Evolutionary conservation across 2,888 invertebrate species (phyloP).

Genomic region (Leucophenga maculata): DNA sequence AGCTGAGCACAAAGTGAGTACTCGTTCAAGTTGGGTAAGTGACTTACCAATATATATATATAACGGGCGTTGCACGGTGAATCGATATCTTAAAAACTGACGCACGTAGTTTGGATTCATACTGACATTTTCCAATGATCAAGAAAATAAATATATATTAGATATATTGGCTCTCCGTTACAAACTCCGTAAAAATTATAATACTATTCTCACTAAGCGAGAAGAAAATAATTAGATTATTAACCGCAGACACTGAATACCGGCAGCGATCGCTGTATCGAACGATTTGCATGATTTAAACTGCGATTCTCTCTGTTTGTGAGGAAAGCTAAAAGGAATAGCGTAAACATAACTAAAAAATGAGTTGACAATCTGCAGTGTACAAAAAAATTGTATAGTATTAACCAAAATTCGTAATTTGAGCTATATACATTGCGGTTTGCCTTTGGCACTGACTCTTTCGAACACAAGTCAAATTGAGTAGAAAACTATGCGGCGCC

Average conservation of each 20-base stretch:
- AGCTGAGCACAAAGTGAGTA: no score
- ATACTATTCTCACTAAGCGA: no score
- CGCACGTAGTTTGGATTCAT: no score
- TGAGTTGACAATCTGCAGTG: background rate
- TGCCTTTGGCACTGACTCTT: no score
- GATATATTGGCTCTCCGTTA: no score
- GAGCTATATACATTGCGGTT: background rate
- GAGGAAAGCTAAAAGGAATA: background rate
- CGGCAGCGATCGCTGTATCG: background rate
- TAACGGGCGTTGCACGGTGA: no score
- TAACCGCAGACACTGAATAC: background rate
- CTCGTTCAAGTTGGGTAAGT: no score
- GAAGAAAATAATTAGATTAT: background rate
- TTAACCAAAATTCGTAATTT: conserved; percentile 6
- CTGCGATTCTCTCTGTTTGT: background rate
- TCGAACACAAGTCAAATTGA: conserved; percentile 57
- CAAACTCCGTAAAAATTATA: no score
- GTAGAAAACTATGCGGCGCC: conserved; percentile 71
- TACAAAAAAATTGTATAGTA: background rate
- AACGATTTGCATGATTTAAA: background rate
- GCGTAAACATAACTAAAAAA: conserved; percentile 5
- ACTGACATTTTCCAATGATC: no score
- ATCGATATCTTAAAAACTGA: no score
- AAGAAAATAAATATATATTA: no score
- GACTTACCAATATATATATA: no score